Evolutionary conservation across 2,888 invertebrate species (phyloP), one percentile per base, ranked within the genome.

Genomic region (Anagyrus pseudococci): DNA sequence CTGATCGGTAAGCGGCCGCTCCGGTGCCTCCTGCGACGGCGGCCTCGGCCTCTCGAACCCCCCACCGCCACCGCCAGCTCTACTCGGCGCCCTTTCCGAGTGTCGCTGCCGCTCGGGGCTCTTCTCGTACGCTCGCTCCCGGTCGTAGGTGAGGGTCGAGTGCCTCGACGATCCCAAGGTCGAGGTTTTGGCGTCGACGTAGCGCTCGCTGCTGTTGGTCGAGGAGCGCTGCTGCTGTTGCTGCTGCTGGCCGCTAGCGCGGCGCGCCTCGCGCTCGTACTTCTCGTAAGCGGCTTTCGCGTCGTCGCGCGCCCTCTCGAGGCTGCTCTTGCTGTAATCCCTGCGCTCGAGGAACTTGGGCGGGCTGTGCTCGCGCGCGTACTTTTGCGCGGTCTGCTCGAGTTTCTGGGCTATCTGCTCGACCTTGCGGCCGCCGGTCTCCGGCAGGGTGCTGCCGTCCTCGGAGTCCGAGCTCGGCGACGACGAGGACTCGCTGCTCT

Each of bases 381-480:
- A 80, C 54, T 79, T 81, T 58, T 80, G 80, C 1, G 81, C 81
- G 0, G 81, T 81, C 61, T 81, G 80, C 59, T 81, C 81, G 7
- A 81, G 68, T 58, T 81, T 80, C 66, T 80, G 81, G 0, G 81
- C 75, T 10, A 81, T 80, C 44, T 81, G 81, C 57, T 81, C 81
- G 13, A 81, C 81, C 40, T 81, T 81, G 4, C 80, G 1, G 72
- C 79, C 77, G 1, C 79, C 77, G 1, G 80, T 80, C 25, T 80
- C 78, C 0, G 79, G 79, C 2, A 79, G 76, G 2, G 81, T 81
- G 33, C 17, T 19, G 3, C 77, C 77, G 23, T 79, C 77, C 55
- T 80, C 81, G 29, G 79, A 80, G 0, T 79, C 78, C 19, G 77
- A 79, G 0, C 74, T 73, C 4, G 72, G 72, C 1, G 74, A 70